Conservation (phyloP, 1,140 invertebrate genomes). For the Episyrphus balteatus region DNA sequence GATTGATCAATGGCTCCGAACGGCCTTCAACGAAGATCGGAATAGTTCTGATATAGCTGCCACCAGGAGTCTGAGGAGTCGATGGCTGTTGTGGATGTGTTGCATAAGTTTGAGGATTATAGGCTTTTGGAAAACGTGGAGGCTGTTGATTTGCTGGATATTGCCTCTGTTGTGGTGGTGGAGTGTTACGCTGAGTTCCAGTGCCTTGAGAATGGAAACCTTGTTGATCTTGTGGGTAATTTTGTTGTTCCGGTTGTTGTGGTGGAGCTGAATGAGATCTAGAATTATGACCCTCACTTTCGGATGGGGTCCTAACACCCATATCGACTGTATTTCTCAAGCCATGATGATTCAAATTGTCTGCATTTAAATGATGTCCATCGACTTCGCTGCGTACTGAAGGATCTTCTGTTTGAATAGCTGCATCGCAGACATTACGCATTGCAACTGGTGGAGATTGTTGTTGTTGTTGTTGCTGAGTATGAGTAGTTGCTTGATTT, state of each 20-base stretch:
- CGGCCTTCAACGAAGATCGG: constrained; percentile 78
- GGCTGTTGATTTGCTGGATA: constrained; percentile 2
- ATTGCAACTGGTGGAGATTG: constrained; percentile 24
- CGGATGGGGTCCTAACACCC: constrained; percentile 49
- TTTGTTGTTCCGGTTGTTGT: constrained; percentile 36
- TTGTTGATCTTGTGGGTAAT: constrained; percentile 38
- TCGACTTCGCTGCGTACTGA: constrained; percentile 20
- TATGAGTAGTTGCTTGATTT: not conserved
- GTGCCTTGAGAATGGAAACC: constrained; percentile 5
- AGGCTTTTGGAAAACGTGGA: constrained; percentile 4
- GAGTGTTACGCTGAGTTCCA: constrained; percentile 9
- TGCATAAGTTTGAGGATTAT: not conserved
- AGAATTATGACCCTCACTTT: constrained; percentile 50
- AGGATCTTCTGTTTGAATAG: constrained; percentile 40
- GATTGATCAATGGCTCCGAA: constrained; percentile 58
- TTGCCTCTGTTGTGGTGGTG: constrained; percentile 2
- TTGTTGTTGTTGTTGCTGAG: constrained; percentile 8
- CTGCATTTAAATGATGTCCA: constrained; percentile 12
- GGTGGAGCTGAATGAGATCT: constrained; percentile 34
- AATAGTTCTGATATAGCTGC: constrained; percentile 57
- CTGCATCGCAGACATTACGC: constrained; percentile 24
- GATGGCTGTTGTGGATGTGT: constrained; percentile 23
- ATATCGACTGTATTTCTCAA: constrained; percentile 65
- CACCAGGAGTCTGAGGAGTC: constrained; percentile 26
- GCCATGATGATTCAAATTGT: constrained; percentile 53